These are phyloP conservation scores for Amphipoea lucens DNA, from an alignment of 2,888 invertebrate species.

Conservation along the genomic window DNA sequence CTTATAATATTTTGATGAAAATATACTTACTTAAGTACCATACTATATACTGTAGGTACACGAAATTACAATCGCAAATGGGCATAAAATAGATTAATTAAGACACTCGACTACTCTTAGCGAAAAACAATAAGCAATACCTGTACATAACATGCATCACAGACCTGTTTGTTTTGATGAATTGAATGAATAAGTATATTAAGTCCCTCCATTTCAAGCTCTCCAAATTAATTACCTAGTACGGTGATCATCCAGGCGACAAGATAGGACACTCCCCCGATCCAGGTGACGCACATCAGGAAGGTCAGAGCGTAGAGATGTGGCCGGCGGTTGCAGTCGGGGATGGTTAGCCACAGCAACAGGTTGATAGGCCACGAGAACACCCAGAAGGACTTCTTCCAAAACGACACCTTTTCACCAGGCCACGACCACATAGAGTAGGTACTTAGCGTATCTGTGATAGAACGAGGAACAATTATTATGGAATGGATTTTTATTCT, in stretches of 20 bases:
- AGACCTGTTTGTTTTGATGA: not conserved
- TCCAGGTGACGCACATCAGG: slow-evolving; percentile 95
- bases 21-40: not conserved
- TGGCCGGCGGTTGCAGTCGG: slow-evolving; percentile 92
- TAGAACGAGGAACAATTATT: not conserved
- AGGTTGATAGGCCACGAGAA: slow-evolving; percentile 94
- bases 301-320: slow-evolving; percentile 93
- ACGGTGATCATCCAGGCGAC: slow-evolving; percentile 96
- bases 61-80: not conserved
- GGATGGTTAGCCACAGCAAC: slow-evolving; percentile 93
- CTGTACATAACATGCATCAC: not conserved
- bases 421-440: slow-evolving; percentile 91
- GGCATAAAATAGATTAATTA: not conserved
- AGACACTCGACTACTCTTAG: not conserved
- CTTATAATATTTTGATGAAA: not conserved
- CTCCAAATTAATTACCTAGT: slow-evolving; percentile 90
- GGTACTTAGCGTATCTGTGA: slow-evolving; percentile 74
- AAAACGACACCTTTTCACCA: slow-evolving; percentile 79
- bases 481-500: not conserved
- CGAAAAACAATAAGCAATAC: not conserved
- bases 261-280: slow-evolving; percentile 94
- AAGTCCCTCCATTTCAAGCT: not conserved
- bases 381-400: slow-evolving; percentile 90
- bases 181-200: not conserved
- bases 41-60: not conserved